These are phyloP conservation scores for Cerastis rubricosa DNA, from an alignment of 2,888 invertebrate species.

Conservation along the genomic window DNA sequence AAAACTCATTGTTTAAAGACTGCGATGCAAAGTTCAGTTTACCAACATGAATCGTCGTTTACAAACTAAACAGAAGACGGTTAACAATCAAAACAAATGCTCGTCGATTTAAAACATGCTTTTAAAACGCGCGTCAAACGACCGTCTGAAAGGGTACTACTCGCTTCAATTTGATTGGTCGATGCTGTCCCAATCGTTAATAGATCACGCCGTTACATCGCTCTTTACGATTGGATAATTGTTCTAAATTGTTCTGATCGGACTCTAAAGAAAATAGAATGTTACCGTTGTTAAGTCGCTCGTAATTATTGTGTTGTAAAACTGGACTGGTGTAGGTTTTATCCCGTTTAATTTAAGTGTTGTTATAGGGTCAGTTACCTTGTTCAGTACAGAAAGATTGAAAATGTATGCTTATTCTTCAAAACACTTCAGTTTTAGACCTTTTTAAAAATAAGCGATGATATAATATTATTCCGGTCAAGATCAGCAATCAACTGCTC, in stretches of 20 bases:
- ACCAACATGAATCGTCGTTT: constrained; percentile 5
- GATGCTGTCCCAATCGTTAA: constrained; percentile 47
- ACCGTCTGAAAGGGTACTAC: constrained; percentile 24
- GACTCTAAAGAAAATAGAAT: constrained; percentile 39
- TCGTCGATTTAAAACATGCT: neutral
- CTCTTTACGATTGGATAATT: constrained; percentile 61
- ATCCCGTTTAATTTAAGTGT: constrained; percentile 33
- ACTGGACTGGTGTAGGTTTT: constrained; percentile 39
- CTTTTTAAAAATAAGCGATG: neutral
- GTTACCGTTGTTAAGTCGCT: constrained; percentile 27
- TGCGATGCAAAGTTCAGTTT: constrained; percentile 5
- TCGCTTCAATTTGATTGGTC: constrained; percentile 47
- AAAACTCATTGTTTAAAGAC: constrained; percentile 8
- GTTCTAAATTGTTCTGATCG: constrained; percentile 47
- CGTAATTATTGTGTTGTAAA: constrained; percentile 47
- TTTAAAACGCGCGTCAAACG: neutral
- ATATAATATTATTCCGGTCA: neutral
- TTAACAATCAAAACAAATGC: constrained; percentile 5
- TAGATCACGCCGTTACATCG: constrained; percentile 49
- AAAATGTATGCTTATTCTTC: neutral
- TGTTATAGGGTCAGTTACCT: constrained; percentile 19
- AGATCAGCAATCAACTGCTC: neutral
- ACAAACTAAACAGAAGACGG: neutral
- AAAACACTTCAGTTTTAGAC: neutral
- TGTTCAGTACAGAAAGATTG: neutral